Percentiles rank a stretch among this genome's conserved stretches.
Evolutionary conservation across 2,113 vertebrate genomes (phyloP).

Genomic region (Pseudorasbora parva): DNA sequence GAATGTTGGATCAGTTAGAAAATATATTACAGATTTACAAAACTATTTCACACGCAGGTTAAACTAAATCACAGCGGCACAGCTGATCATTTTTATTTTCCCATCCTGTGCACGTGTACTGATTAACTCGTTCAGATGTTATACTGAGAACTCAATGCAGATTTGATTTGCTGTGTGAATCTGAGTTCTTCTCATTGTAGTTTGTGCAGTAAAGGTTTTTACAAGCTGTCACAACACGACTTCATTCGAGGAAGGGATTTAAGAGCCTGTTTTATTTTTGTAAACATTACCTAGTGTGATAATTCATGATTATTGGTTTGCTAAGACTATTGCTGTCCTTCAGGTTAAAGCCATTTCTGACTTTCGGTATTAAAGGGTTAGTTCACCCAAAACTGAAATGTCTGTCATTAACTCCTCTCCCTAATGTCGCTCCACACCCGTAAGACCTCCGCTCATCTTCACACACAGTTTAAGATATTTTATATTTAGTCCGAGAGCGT

Average conservation of each 20-base stretch:
- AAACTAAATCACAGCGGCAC: no score
- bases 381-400: no score
- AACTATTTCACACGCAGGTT: no score
- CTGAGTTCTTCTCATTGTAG: background rate
- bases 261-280: background rate
- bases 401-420: no score
- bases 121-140: background rate
- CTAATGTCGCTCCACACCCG: no score
- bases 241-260: background rate
- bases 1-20: no score
- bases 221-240: background rate
- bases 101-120: background rate
- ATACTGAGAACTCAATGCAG: background rate
- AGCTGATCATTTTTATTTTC: background rate
- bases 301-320: background rate
- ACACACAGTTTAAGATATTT: no score
- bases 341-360: no score
- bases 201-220: constrained; percentile 22
- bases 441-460: no score
- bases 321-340: background rate
- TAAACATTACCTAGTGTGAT: background rate
- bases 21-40: no score
- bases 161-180: constrained; percentile 18
- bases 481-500: no score
- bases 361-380: no score